Percentiles rank a stretch among this genome's conserved stretches.
These are phyloP conservation scores for Sarcophaga variegata DNA, from an alignment of 2,888 invertebrate species.

Conservation along the genomic window DNA sequence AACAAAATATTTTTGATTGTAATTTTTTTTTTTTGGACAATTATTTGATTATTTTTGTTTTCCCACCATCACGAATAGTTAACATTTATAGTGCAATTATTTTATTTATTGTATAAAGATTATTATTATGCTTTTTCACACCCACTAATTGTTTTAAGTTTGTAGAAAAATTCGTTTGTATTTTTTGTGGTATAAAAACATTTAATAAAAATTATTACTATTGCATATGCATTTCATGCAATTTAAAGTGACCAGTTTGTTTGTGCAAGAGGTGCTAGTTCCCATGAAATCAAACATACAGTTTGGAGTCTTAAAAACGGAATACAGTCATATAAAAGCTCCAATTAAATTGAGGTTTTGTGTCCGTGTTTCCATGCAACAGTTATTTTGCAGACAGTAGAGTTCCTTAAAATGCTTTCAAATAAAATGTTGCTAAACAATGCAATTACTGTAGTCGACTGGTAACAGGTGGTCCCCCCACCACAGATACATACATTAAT, in stretches of 20 bases:
- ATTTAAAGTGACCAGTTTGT: not conserved
- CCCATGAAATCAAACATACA: too few species aligned
- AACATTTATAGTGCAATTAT: not conserved
- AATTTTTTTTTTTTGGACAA: constrained; percentile 15
- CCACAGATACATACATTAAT: too few species aligned
- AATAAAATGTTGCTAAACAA: too few species aligned
- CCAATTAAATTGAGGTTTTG: too few species aligned
- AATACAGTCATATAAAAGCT: too few species aligned
- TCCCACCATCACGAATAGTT: constrained; percentile 25
- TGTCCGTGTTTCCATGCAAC: too few species aligned
- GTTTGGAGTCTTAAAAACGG: too few species aligned
- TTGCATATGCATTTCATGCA: constrained; percentile 33
- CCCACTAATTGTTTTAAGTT: constrained; percentile 12
- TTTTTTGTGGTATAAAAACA: not conserved
- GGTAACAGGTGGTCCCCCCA: too few species aligned
- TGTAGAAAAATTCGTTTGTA: not conserved
- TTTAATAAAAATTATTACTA: constrained; percentile 2
- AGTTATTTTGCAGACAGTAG: too few species aligned
- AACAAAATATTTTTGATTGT: constrained; percentile 14
- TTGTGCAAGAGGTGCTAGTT: too few species aligned
- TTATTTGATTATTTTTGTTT: constrained; percentile 39
- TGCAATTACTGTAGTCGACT: too few species aligned
- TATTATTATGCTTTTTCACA: constrained; percentile 1
- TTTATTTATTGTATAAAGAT: not conserved
- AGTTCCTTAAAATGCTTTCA: too few species aligned